phyloP scores from a whole-genome alignment of 2,113 vertebrate species.

The Balaenoptera acutorostrata region DNA sequence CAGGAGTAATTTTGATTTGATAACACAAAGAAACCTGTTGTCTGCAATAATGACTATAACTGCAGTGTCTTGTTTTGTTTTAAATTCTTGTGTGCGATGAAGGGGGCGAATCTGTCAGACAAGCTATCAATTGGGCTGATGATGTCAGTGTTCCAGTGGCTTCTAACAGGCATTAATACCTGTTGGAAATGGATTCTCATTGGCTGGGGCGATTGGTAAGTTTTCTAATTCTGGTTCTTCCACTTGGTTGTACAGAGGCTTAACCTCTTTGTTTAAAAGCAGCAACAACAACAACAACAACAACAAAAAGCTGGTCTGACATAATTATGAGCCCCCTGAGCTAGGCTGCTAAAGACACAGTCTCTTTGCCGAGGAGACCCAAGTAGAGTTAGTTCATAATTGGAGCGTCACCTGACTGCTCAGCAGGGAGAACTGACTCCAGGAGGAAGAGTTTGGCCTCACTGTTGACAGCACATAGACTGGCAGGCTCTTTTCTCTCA shows the following conservation, averaged over 20 bases:
- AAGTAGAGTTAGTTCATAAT: neutral
- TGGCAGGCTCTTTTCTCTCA: neutral
- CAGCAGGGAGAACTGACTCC: neutral
- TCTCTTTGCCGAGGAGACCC: neutral
- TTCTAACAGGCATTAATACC: conserved; percentile 30
- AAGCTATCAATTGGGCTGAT: conserved; percentile 32
- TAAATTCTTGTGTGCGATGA: conserved; percentile 40
- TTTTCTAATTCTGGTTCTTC: conserved; percentile 43
- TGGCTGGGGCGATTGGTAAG: conserved; percentile 8
- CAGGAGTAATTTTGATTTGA: conserved; percentile 2
- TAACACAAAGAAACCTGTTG: conserved; percentile 15
- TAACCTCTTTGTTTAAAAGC: neutral
- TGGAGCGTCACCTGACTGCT: neutral
- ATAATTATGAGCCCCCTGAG: neutral
- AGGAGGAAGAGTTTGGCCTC: neutral
- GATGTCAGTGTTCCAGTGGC: conserved; percentile 40
- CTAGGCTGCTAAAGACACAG: neutral
- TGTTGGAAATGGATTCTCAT: conserved; percentile 45
- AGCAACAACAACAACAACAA: neutral
- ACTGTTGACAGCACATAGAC: neutral
- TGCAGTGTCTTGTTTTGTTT: conserved; percentile 39
- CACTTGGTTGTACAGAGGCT: neutral
- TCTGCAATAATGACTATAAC: conserved; percentile 24
- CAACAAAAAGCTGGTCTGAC: neutral
- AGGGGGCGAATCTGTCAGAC: conserved; percentile 16